phyloP scores from a whole-genome alignment of 2,888 invertebrate species.

The Palloptera scutellata region DNA sequence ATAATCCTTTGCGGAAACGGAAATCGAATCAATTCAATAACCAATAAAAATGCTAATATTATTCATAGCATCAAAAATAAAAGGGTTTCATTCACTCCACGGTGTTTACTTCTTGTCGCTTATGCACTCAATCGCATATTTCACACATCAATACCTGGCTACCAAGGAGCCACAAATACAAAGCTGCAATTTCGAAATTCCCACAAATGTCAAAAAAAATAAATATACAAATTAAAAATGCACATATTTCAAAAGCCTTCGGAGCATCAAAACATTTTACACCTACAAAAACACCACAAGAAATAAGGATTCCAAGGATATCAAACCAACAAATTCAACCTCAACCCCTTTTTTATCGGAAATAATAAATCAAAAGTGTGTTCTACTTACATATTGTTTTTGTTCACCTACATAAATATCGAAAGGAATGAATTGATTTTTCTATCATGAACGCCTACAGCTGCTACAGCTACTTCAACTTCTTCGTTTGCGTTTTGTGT shows the following conservation, averaged over 20 bases:
- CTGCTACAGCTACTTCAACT: neutral
- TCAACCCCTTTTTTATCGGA: constrained; percentile 20
- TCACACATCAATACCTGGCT: no score
- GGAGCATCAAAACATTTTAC: neutral
- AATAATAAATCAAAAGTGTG: neutral
- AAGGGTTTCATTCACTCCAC: no score
- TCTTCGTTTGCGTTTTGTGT: no score
- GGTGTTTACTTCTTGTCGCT: no score
- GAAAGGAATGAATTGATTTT: neutral
- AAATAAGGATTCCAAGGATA: neutral
- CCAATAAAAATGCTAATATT: no score
- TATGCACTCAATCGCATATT: no score
- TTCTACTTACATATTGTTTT: neutral
- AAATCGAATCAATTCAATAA: constrained; percentile 20
- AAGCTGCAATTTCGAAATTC: neutral
- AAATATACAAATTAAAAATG: no score
- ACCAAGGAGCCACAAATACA: no score
- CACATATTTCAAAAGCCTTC: neutral
- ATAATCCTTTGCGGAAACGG: constrained; percentile 30
- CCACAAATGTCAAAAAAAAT: neutral
- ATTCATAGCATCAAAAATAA: no score
- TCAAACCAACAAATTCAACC: constrained; percentile 19
- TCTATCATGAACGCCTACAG: constrained; percentile 21
- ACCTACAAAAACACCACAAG: constrained; percentile 10
- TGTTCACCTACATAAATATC: no score